These are phyloP conservation scores for Lasiurus borealis DNA, from an alignment of 2,113 vertebrate species.

Conservation along the genomic window DNA sequence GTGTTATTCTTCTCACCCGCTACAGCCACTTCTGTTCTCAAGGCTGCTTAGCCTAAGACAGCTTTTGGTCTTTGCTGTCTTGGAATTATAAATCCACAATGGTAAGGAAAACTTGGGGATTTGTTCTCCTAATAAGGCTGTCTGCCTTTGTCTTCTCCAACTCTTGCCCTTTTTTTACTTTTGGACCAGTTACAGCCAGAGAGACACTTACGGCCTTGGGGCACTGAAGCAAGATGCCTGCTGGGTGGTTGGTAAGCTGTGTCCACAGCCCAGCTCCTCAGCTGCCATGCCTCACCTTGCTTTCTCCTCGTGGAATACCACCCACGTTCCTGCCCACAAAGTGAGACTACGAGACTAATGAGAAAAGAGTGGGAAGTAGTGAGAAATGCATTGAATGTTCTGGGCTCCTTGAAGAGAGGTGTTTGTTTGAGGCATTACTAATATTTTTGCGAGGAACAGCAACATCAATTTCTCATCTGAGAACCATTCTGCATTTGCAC, in stretches of 20 bases:
- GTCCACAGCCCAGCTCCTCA: neutral
- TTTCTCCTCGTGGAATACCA: neutral
- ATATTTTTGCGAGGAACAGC: neutral
- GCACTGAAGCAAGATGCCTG: accelerated
- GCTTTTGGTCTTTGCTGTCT: neutral
- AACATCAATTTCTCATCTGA: slow-evolving; percentile 5
- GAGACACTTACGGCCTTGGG: accelerated
- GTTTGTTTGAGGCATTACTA: slow-evolving; percentile 42
- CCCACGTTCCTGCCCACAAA: neutral
- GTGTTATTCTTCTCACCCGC: neutral
- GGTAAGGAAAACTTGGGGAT: neutral
- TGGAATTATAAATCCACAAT: neutral
- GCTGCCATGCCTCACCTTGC: neutral
- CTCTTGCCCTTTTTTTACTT: neutral
- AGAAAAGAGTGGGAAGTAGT: neutral
- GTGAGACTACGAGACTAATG: neutral
- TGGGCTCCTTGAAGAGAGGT: neutral
- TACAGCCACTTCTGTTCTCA: neutral
- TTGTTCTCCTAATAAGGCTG: neutral
- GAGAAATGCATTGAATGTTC: neutral
- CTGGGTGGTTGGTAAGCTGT: accelerated
- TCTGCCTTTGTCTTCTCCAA: neutral
- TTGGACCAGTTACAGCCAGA: neutral
- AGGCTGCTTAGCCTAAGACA: neutral
- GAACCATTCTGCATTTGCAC: slow-evolving; percentile 20